Base-by-base conservation (phyloP, 2,113 vertebrate genomes). In the Epinephelus cyanopodus region DNA sequence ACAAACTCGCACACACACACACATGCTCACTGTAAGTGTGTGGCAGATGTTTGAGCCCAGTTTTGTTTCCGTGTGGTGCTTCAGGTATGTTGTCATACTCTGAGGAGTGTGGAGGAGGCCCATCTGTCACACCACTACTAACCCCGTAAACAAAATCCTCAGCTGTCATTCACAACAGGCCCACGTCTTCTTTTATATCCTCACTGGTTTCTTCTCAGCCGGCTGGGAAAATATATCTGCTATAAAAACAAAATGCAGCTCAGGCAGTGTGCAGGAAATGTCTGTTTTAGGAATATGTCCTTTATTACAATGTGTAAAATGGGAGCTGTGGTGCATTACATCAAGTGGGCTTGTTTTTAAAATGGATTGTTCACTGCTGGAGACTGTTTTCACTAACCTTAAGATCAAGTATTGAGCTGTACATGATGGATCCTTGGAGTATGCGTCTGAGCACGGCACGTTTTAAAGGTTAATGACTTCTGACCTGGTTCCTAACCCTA, bases 31-130 rank as follows among this genome's bases (percentile, higher is more conserved):
- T 17, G 53, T 66, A 23, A 71, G 53, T 53, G 17, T 25, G 6
- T 23, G 68, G 56, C 84, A 79, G 85, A 69, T 84, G 83, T 89
- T 72, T 15, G 77, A 65, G 83, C 48, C 87, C 17, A 21, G 65
- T 65, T 81, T 69, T 84, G 73, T 82, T 13, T 83, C 83, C 58
- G 58, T 64, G 75, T 25, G 85, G 47, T 33, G 83, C 79, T 88
- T 69, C 75, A 89, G 88, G 83, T 82, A 79, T 92, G 90, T 86
- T 90, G 90, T 90, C 87, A 72, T n/a, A 86, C 88, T 81, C 54
- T 19, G 77, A 83, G 71, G 27, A 23, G 85, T 92, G 91, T 87
- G 92, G 89, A 91, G 92, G 90, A 89, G 86, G 87, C 77, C 92
- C 90, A 92, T 89, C 91, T 93, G 92, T 89, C 89, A 87, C 75